These are phyloP conservation scores for Drosophila erecta DNA, from an alignment of 1,140 invertebrate species.

Conservation along the genomic window DNA sequence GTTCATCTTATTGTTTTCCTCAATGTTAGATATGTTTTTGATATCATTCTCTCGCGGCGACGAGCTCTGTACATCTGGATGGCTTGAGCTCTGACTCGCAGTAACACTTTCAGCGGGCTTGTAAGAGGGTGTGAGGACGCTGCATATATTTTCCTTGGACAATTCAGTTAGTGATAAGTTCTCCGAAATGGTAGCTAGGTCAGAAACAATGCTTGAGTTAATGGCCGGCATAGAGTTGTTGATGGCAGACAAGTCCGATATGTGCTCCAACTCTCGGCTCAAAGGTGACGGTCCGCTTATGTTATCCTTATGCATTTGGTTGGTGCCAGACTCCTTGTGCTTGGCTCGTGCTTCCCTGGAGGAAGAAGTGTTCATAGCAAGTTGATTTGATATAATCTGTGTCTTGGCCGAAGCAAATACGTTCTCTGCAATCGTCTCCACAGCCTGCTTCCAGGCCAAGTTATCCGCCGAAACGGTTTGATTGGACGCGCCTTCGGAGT, in stretches of 20 bases:
- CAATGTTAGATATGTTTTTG: conserved; percentile 71
- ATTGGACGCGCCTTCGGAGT: conserved; percentile 94
- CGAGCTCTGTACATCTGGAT: conserved; percentile 4
- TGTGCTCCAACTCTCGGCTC: conserved; percentile 86
- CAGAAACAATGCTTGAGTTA: conserved; percentile 85
- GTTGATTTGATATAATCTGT: conserved; percentile 89
- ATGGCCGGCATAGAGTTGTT: conserved; percentile 87
- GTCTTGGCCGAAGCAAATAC: conserved; percentile 93
- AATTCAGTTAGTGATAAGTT: conserved; percentile 89
- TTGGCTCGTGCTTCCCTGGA: conserved; percentile 49
- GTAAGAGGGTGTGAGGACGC: conserved; percentile 6
- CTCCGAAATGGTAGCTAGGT: conserved; percentile 94
- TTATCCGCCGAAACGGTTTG: conserved; percentile 96
- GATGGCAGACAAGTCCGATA: conserved; percentile 88
- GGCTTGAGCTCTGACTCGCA: background rate
- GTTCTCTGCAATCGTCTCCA: conserved; percentile 94
- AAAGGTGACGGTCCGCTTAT: conserved; percentile 56
- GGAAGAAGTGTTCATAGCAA: conserved; percentile 28
- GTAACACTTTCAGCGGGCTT: conserved; percentile 23
- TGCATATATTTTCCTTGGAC: conserved; percentile 51
- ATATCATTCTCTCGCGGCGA: conserved; percentile 22
- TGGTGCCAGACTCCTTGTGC: conserved; percentile 32
- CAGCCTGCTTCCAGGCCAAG: conserved; percentile 94
- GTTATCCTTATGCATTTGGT: conserved; percentile 76
- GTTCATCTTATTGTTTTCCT: conserved; percentile 84